These are phyloP conservation scores for Bembecia ichneumoniformis DNA, from an alignment of 2,888 invertebrate genomes.

Conservation along the genomic window DNA sequence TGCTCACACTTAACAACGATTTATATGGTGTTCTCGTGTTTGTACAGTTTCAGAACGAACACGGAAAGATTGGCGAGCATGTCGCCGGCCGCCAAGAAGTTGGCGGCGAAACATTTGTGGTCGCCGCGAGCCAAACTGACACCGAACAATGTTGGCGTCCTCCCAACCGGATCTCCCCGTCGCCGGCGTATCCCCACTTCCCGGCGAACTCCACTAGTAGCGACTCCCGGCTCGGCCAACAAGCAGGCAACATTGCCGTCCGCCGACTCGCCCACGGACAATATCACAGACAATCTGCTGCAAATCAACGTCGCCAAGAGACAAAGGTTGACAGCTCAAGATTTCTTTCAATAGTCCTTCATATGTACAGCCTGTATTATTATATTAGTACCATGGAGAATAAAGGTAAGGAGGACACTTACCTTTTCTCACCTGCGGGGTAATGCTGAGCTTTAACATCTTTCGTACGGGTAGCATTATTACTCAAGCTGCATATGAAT, in stretches of 20 bases:
- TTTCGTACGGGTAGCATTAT: too few relatives aligned
- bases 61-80: constrained; percentile 89
- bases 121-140: constrained; percentile 60
- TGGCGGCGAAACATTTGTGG: constrained; percentile 78
- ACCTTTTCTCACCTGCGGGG: too few relatives aligned
- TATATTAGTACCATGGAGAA: too few relatives aligned
- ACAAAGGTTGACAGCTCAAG: constrained; percentile 82
- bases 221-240: constrained; percentile 27
- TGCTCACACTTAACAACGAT: too few relatives aligned
- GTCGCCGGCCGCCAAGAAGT: constrained; percentile 94
- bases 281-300: constrained; percentile 87
- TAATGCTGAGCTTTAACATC: too few relatives aligned
- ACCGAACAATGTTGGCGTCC: constrained; percentile 46
- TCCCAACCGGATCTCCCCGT: constrained; percentile 37
- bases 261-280: constrained; percentile 37
- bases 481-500: too few relatives aligned
- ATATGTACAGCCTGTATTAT: too few relatives aligned
- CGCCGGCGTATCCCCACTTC: constrained; percentile 28
- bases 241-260: constrained; percentile 14
- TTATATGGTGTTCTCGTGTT: too few relatives aligned
- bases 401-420: too few relatives aligned
- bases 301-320: constrained; percentile 83
- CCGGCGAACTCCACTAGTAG: constrained; percentile 27
- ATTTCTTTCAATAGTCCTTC: constrained; percentile 75
- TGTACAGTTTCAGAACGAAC: constrained; percentile 68